Conservation (phyloP, 2,888 invertebrate genomes). For the Pimpla rufipes region DNA sequence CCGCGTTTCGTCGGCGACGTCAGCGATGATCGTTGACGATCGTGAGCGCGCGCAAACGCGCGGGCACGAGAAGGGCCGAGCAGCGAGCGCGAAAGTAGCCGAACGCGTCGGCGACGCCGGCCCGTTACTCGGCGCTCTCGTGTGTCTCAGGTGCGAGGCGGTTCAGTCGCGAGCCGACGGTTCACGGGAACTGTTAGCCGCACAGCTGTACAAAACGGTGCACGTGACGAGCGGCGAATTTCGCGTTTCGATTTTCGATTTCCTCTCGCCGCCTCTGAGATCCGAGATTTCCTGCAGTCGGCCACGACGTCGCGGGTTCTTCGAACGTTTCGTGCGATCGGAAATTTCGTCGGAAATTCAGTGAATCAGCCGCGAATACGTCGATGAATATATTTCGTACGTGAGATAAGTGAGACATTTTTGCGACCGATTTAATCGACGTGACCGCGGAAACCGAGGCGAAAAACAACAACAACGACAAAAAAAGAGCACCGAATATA, state of each 20-base stretch:
- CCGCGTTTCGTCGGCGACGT: background rate
- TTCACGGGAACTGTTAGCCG: slow-evolving; percentile 66
- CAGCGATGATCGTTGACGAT: slow-evolving; percentile 12
- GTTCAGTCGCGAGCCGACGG: slow-evolving; percentile 73
- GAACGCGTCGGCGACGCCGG: slow-evolving; percentile 50
- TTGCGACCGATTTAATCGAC: slow-evolving; percentile 15
- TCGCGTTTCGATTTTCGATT: background rate
- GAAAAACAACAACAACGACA: background rate
- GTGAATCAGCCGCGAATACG: background rate
- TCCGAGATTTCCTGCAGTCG: background rate
- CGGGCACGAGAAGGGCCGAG: slow-evolving; percentile 72
- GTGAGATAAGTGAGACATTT: slow-evolving; percentile 38
- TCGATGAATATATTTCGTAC: slow-evolving; percentile 7
- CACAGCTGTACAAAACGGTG: background rate
- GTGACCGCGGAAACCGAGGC: slow-evolving; percentile 13
- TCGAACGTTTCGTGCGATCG: background rate
- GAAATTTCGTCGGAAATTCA: background rate
- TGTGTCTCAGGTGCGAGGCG: slow-evolving; percentile 50
- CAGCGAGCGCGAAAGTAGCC: slow-evolving; percentile 73
- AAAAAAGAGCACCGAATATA: background rate
- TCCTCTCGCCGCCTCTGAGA: background rate
- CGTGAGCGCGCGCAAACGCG: slow-evolving; percentile 35
- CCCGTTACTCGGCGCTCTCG: slow-evolving; percentile 71
- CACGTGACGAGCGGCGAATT: slow-evolving; percentile 30
- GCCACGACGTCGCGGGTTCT: background rate